Base-by-base conservation (phyloP, 2,113 vertebrate species). In the Vidua chalybeata region DNA sequence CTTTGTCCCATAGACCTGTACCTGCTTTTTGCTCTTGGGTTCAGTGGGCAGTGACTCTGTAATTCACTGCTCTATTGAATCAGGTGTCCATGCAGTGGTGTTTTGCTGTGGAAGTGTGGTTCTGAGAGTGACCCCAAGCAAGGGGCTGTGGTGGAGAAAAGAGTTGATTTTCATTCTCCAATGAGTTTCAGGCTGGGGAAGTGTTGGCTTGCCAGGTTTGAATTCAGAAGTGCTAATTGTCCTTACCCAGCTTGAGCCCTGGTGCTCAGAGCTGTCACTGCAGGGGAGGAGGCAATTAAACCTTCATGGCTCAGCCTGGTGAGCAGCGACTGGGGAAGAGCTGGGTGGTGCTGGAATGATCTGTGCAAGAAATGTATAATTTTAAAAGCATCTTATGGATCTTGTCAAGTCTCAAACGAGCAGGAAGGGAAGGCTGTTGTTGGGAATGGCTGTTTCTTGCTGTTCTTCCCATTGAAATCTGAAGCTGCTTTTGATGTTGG, bases 301-400 rank as follows among this genome's bases (percentile, higher is more conserved):
- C 26, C 77, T 62, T 46, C 7, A 2, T 54, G 3, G 2, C 39
- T 69, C 35, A 45, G 13, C 16, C 61, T 61, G 43, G 13, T 45
- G 54, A 24, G 28, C 51, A 56, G 73, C 21, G 46, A 10, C 46
- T 13, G 13, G 35, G n/a, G 39, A 64, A 15, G 19, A 39, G 35
- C 26, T 39, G 1, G 64, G 19, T 58, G 24, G 2, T 33, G 41
- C 78, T 80, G 89, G 30, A 45, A 31, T 55, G 31, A 12, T 11
- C 58, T 45, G 6, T 7, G 5, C 33, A 24, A 75, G 11, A 46
- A 13, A 19, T 10, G 15, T 0, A 1, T 5, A 1, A 39, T 39
- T 91, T 28, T 31, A 15, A 67, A 39, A 66, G 21, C 19, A 13
- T 23, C 12, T 31, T 48, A 4, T 23, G 45, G 10, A 24, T 63